phyloP scores from a whole-genome alignment of 2,888 invertebrate genomes.

The Lepeophtheirus nordmannii region DNA sequence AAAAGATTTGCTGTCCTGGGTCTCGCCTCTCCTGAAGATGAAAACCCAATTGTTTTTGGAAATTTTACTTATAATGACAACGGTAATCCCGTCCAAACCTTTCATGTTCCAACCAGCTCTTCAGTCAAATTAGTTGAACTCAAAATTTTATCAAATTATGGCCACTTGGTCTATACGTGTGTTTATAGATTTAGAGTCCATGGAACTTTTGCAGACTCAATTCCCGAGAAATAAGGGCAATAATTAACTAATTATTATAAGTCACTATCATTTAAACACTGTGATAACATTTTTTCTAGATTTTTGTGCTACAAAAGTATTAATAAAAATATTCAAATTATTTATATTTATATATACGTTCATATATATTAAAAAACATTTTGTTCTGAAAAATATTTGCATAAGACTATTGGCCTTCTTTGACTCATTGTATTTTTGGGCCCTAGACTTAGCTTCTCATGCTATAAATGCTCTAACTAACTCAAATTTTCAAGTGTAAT shows the following conservation, averaged over 20 bases:
- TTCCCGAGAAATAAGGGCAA: not conserved
- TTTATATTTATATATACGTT: too few species aligned
- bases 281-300: not conserved
- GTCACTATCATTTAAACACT: not conserved
- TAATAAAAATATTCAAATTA: too few species aligned
- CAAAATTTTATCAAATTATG: constrained; percentile 77
- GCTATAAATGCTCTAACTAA: too few species aligned
- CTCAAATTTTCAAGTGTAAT: too few species aligned
- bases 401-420: too few species aligned
- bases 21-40: constrained; percentile 57
- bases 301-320: too few species aligned
- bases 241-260: too few species aligned
- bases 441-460: too few species aligned
- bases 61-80: constrained; percentile 58
- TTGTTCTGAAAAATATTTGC: too few species aligned
- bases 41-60: constrained; percentile 61
- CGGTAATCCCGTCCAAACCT: constrained; percentile 21
- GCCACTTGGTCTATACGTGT: constrained; percentile 87
- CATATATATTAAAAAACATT: too few species aligned
- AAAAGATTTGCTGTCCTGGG: constrained; percentile 79
- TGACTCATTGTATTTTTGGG: too few species aligned
- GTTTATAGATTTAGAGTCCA: constrained; percentile 92
- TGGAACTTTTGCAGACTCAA: constrained; percentile 40
- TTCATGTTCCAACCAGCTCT: not conserved
- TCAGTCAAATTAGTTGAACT: constrained; percentile 57